Percentiles rank a stretch among this genome's conserved stretches.
phyloP scores from a whole-genome alignment of 2,797 vertebrate species.

The Halcyon smyrnensis region DNA sequence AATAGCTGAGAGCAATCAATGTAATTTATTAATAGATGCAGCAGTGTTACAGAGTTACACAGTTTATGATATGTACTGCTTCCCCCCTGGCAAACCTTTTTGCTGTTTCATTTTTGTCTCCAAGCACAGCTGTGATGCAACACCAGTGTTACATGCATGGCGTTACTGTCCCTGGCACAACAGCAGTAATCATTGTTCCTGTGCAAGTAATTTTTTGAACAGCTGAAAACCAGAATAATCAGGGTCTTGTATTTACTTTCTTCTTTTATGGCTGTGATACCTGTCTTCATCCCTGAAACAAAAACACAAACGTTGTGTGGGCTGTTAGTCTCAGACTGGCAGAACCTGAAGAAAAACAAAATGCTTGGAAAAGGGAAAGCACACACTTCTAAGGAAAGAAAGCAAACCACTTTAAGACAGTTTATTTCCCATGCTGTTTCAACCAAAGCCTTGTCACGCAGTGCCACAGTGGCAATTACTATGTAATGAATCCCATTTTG shows the following conservation, averaged over 20 bases:
- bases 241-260: constrained; percentile 73
- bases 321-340: neutral
- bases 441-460: neutral
- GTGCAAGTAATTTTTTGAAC: neutral
- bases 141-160: neutral
- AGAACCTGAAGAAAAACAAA: neutral
- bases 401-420: neutral
- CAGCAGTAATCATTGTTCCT: neutral
- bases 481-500: neutral
- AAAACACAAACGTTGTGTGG: neutral
- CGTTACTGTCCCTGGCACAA: neutral
- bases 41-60: neutral
- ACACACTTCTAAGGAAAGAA: neutral
- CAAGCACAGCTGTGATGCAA: neutral
- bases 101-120: neutral
- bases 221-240: neutral
- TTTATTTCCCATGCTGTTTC: neutral
- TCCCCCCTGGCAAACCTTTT: neutral
- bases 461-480: neutral
- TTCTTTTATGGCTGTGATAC: constrained; percentile 84
- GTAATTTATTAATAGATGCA: neutral
- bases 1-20: neutral
- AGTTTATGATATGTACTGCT: neutral
- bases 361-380: neutral
- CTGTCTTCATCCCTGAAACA: constrained; percentile 86